Evolutionary conservation across 1,140 invertebrate genomes (phyloP), one percentile per base, ranked within the genome.

Genomic region (Microplitis mediator): DNA sequence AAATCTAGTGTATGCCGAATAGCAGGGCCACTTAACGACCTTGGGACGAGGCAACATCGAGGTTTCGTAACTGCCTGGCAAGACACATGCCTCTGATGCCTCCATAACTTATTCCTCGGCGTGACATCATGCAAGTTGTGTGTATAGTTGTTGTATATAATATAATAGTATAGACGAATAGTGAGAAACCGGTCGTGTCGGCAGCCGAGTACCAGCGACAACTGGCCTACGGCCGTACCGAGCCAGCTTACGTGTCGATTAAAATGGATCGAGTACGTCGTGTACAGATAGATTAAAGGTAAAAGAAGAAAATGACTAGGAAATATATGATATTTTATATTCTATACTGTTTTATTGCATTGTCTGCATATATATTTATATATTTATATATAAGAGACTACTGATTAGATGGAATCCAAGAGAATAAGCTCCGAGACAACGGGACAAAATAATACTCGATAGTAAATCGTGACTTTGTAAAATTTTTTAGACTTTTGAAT

Each of bases 51-150:
- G 50, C 35, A 72, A 61, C 52, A 34, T 60, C 16, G 70, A 51
- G 35, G 64, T 72, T 72, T 72, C 71, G 71, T 72, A 72, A 72
- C 56, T 50, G 60, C 63, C 45, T 54, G 69, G 31, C 60, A 71
- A 63, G 39, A 65, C 70, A 45, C 39, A 31, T 51, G 39, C 16
- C 68, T 54, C 50, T 6, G 32, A 56, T 72, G 64, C 56, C 64
- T 66, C 65, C 64, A 65, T 72, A 72, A 72, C 64, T 72, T 72
- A 72, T 72, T 72, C 56, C 71, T 5, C 51, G 50, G 56, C 71
- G 71, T 72, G 71, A 72, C 71, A 65, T 72, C 71, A 72, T 72
- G 51, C 71, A 34, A 72, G 63, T 67, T 45, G 64, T 72, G 39
- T 45, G 39, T 45, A 23, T 45, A 11, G 6, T 6, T 45, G 39